Base-by-base conservation (phyloP, 2,797 vertebrate genomes). In the Buceros bicornis region DNA sequence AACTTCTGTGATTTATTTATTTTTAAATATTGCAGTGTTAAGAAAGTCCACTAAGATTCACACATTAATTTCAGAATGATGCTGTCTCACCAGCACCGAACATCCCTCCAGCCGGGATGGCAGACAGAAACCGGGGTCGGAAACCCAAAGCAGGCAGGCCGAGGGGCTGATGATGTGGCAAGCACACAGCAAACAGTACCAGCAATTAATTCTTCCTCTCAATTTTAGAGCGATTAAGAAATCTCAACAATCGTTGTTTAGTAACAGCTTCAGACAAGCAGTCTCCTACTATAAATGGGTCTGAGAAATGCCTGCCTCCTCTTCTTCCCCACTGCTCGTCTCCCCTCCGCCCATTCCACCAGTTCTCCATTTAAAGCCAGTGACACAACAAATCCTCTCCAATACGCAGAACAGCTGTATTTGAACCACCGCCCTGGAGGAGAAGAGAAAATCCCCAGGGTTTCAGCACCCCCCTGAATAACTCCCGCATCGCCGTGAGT, bases 361-460 rank as follows among this genome's bases (percentile, higher is more conserved):
- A 67, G 10, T 0, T 95, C 67, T 56, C 53, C 54, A 2, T 18
- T 45, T n/a, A 54, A 79, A 74, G 43, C 26, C 78, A 33, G 0
- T 1, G 40, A 21, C 83, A 87, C 24, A 29, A 48, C 48, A 84
- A 82, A 73, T 17, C 73, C 72, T 16, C 62, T 12, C 18, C 29
- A 6, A 16, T 0, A 17, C 61, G 16, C 20, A 16, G 9, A 53
- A 24, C 45, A 6, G 4, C 78, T 9, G 29, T n/a, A 60, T 51
- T 2, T 5, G 15, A 87, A 65, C 1, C 0, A 7, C 8, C 4
- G 19, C 74, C 54, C 42, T 11, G 1, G 29, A 6, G 22, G 28
- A 18, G 42, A 21, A 35, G 47, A 45, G 50, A 50, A 42, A 82
- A 57, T 3, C 76, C 64, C 16, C 1, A 14, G 58, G 62, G 15